Base-by-base conservation (phyloP, 2,888 invertebrate genomes). In the Portevinia maculata region DNA sequence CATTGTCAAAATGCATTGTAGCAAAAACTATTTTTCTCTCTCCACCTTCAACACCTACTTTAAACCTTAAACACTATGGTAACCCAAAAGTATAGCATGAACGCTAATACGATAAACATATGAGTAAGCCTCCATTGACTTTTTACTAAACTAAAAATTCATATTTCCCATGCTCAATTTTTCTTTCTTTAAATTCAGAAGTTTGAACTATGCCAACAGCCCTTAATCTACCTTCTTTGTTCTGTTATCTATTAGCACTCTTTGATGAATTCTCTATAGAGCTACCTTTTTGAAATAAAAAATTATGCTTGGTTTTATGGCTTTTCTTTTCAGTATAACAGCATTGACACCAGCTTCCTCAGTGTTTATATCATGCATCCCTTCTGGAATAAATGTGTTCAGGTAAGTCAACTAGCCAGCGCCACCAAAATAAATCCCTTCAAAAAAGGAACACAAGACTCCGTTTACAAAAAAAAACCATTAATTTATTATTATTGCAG, bases 311-410 rank as follows among this genome's bases (percentile, higher is more conserved):
- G n/a, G n/a, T 30, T 30, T 21, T 21, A 86, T 89, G 95, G 13
- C 17, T 53, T 53, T 37, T 74, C 52, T 46, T 44, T 95, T 88
- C 94, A 99, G 99, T 99, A 99, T 90, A 98, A 94, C 91, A 97
- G 97, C 67, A 93, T 98, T 88, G 99, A 99, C 90, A 98, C 97
- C 48, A 98, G 98, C 90, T 95, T 98, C 37, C 93, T 99, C 65
- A 98, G 99, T 90, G 96, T 96, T 86, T 98, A 99, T 94, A 94
- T 99, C 86, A 99, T 99, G 96, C 99, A 99, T 91, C 99, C 99
- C 24, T 99, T 99, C 91, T 99, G 99, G 99, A 97, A 99, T 91
- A 94, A 94, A 93, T 94, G 98, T 87, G 98, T 99, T 8, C 94
- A 98, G 94, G 99, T 99, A 92, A 93, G 93, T 85, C 24, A 17